Conservation (phyloP, 2,797 vertebrate genomes). For the Esox lucius region DNA sequence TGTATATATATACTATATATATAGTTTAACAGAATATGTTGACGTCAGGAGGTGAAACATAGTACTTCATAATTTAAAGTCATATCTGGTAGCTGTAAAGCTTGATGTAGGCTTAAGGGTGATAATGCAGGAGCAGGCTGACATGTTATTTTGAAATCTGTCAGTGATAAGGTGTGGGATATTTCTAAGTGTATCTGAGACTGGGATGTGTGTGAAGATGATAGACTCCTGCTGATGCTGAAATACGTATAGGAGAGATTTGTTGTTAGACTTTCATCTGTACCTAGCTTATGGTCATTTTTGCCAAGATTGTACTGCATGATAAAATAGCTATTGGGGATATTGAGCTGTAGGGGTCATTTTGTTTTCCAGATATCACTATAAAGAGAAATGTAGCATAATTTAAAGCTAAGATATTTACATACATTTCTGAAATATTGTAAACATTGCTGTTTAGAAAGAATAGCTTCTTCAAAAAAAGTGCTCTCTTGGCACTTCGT, state of each 20-base stretch:
- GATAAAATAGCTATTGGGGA: background rate
- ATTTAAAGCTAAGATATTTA: too few relatives aligned
- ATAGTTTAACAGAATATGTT: too few relatives aligned
- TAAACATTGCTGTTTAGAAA: too few relatives aligned
- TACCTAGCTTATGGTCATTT: background rate
- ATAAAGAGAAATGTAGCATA: too few relatives aligned
- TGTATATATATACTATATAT: too few relatives aligned
- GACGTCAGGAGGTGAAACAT: background rate
- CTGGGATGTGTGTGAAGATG: conserved; percentile 23
- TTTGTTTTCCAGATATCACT: too few relatives aligned
- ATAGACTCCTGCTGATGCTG: background rate
- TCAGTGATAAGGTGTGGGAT: conserved; percentile 5
- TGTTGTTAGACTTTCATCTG: background rate
- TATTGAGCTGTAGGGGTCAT: too few relatives aligned
- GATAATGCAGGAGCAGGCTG: conserved; percentile 10
- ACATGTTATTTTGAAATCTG: conserved; percentile 26
- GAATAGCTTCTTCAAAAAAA: too few relatives aligned
- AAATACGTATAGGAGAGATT: background rate
- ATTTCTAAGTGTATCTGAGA: background rate
- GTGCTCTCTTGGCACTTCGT: too few relatives aligned
- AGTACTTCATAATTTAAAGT: background rate
- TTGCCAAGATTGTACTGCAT: background rate
- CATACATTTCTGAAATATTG: too few relatives aligned
- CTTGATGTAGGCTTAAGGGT: background rate
- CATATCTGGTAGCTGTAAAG: background rate